Base-by-base conservation (phyloP, 2,888 invertebrate genomes). In the Drosophila paucipuncta region DNA sequence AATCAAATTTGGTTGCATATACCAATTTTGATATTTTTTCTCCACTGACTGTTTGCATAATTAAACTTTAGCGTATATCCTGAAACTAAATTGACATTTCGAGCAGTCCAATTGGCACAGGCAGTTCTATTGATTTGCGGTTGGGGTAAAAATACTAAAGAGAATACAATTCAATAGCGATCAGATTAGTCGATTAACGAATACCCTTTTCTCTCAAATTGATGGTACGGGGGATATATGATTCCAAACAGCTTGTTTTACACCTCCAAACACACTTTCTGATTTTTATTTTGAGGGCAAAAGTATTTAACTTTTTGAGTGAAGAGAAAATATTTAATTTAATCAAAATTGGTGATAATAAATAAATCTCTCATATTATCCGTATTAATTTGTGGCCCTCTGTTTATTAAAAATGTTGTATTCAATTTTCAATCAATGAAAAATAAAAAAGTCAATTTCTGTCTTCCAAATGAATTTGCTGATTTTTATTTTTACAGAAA, bases 81-180 rank as follows among this genome's bases (percentile, higher is more conserved):
- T 72, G 80, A 61, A 73, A 63, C 77, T 77, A 90, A 88, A 91
- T 90, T 85, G 88, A 88, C 85, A 90, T 83, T 79, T 71, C 52
- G 78, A 81, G 73, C 67, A 66, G 58, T 68, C 57, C 60, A 57
- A 73, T 71, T 72, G 68, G 57, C 58, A 41, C n/a, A 37, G 33
- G 22, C 61, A 33, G 31, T 50, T 52, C 50, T 43, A 54, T 43
- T 57, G 37, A 52, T 28, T 43, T 62, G 58, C 25, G 53, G 22
- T 47, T 10, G 39, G n/a, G 31, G 16, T 18, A 3, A 16, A 49
- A 50, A 28, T 55, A n/a, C 61, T 16, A 11, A 18, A 41, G 22
- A 25, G n/a, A 54, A 13, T 47, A n/a, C 54, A 28, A 39, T 47
- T 18, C 22, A 22, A 33, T n/a, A 35, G 31, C 18, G 6, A 11